Percentiles rank a stretch among this genome's conserved stretches.
These are phyloP conservation scores for Drosophila ananassae DNA, from an alignment of 1,140 invertebrate genomes.

Conservation along the genomic window DNA sequence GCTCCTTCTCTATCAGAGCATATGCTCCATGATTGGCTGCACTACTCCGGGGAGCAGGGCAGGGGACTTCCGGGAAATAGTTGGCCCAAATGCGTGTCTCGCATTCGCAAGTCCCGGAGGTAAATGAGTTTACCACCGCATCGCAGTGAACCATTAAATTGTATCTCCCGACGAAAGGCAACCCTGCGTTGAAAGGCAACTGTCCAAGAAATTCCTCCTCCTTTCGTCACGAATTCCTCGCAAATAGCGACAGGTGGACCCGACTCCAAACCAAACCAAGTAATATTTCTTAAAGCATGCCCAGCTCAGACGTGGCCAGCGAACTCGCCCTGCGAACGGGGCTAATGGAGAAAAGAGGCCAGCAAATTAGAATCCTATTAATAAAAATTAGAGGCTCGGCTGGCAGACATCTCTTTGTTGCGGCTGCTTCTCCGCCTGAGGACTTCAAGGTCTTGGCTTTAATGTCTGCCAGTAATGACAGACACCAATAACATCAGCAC, in stretches of 20 bases:
- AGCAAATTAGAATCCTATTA: conserved; percentile 69
- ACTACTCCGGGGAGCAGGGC: conserved; percentile 36
- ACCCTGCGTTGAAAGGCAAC: conserved; percentile 55
- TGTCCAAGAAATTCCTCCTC: conserved; percentile 38
- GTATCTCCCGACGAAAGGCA: conserved; percentile 56
- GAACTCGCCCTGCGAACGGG: background rate
- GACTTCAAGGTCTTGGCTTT: background rate
- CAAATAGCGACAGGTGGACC: conserved; percentile 36
- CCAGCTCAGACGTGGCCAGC: background rate
- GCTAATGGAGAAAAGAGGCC: conserved; percentile 39
- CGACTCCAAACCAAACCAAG: conserved; percentile 5
- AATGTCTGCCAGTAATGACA: conserved; percentile 66
- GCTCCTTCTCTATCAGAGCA: conserved; percentile 40
- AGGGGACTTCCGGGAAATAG: conserved; percentile 13
- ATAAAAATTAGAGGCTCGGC: conserved; percentile 60
- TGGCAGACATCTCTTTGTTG: background rate
- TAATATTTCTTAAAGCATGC: conserved; percentile 21
- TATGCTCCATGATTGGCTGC: conserved; percentile 76
- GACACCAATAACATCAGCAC: conserved; percentile 32
- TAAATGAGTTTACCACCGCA: conserved; percentile 58
- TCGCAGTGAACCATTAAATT: conserved; percentile 76
- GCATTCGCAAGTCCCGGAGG: conserved; percentile 43
- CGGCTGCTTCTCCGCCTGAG: background rate
- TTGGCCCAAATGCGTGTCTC: conserved; percentile 57
- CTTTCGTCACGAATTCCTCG: conserved; percentile 13